Base-by-base conservation (phyloP, 92 coral and sea anemone species). In the Isaurus tuberculatus region DNA sequence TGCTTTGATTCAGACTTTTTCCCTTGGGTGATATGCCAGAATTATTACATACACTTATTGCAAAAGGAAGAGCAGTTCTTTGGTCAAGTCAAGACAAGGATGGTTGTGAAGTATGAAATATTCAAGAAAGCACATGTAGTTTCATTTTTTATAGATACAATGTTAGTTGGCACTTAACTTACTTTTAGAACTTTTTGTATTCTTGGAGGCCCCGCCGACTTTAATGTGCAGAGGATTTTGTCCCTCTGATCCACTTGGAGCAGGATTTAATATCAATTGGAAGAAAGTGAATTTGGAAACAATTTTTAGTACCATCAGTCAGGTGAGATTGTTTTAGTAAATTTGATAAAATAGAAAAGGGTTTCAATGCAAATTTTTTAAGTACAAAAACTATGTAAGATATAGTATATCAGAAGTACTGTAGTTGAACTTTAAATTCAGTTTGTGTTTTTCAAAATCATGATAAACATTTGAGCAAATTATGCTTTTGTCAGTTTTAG, bases 11-110 rank as follows among this genome's bases (percentile, higher is more conserved):
- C n/a, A 97, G 99, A 51, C 90, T 97, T 58, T 97, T 94, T 79
- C 98, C 99, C 5, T 90, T 94, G 93, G 99, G 99, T 43, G 99
- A 97, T 72, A 97, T 97, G 99, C 99, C 99, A 43, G 99, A 97
- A 83, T 89, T 97, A 14, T 84, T 97, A 37, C 90, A 92, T 89
- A 81, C 89, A 20, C 94, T 97, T 20, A 90, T 97, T 36, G 97
- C 99, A 9, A 94, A 91, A 70, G 99, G 99, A 81, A 94, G 88
- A 80, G 99, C 99, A 70, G 95, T 97, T 25, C 84, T 97, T 19
- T 97, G 99, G 99, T 97, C 99, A 42, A 97, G 99, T 87, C 99
- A 97, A 84, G 96, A 89, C 80, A 97, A 92, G 80, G 91, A 94
- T 61, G 93, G 98, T 11, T 97, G 92, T 75, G 71, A 90, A 94